Conservation (phyloP, 92 coral and sea anemone species). For the Ricordea florida region DNA sequence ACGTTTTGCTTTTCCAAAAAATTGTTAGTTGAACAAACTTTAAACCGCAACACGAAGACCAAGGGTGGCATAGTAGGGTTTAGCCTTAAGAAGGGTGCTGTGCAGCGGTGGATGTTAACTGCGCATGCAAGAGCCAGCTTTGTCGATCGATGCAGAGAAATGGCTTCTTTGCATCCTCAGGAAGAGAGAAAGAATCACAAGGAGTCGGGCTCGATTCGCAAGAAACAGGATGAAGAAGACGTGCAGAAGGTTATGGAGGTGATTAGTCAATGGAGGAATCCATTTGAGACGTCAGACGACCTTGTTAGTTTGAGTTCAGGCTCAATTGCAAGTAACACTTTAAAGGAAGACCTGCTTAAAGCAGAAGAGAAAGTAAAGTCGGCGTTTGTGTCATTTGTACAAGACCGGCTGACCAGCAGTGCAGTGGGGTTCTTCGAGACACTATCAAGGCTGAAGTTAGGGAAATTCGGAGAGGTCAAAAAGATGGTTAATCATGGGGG, state of each 20-base stretch:
- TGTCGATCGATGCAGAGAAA: constrained; percentile 57
- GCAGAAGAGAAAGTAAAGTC: constrained; percentile 40
- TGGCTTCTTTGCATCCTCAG: too few relatives aligned
- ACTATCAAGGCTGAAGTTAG: constrained; percentile 64
- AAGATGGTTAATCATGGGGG: constrained; percentile 58
- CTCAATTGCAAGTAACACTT: constrained; percentile 33
- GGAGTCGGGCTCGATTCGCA: constrained; percentile 50
- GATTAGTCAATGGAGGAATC: constrained; percentile 58
- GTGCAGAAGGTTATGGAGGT: constrained; percentile 62
- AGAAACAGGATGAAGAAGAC: constrained; percentile 59
- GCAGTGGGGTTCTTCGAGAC: constrained; percentile 56
- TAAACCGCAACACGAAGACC: constrained; percentile 67
- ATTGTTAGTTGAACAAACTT: constrained; percentile 56
- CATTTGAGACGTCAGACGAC: constrained; percentile 61
- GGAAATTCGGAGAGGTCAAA: constrained; percentile 32
- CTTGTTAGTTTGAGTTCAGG: constrained; percentile 61
- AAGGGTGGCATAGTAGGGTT: constrained; percentile 74
- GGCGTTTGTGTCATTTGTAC: constrained; percentile 38
- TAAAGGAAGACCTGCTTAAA: constrained; percentile 42
- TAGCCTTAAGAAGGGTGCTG: constrained; percentile 60
- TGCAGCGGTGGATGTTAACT: constrained; percentile 69
- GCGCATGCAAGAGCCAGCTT: constrained; percentile 69
- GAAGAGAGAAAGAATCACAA: constrained; percentile 60
- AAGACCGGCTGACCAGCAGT: background rate
- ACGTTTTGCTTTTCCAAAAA: constrained; percentile 16